These are phyloP conservation scores for Morpho achilles DNA, from an alignment of 2,888 invertebrate species.

Conservation along the genomic window DNA sequence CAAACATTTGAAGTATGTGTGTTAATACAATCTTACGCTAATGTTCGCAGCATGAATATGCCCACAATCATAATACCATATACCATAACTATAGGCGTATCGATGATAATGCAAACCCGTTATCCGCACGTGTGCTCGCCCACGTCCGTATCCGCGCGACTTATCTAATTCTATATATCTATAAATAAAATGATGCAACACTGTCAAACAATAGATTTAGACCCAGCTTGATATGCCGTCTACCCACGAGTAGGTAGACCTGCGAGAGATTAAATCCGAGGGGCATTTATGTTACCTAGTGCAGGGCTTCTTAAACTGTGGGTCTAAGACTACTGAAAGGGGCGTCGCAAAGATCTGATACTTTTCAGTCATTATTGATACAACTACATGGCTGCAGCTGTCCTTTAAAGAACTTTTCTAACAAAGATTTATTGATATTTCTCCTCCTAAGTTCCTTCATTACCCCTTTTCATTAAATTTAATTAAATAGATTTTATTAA, in stretches of 20 bases:
- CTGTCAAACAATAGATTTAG: slow-evolving; percentile 12
- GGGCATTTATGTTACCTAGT: no score
- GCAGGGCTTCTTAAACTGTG: no score
- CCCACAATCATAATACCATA: not conserved
- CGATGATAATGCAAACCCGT: slow-evolving; percentile 52
- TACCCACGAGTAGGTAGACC: not conserved
- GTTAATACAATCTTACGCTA: slow-evolving; percentile 8
- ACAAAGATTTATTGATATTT: no score
- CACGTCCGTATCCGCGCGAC: slow-evolving; percentile 35
- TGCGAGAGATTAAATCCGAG: no score
- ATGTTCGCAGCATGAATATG: slow-evolving; percentile 1
- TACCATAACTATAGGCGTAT: slow-evolving; percentile 31
- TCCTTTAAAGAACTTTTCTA: no score
- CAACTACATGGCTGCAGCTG: no score
- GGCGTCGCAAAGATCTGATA: no score
- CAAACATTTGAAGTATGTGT: slow-evolving; percentile 4
- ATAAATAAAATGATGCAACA: slow-evolving; percentile 11
- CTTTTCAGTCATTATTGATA: no score
- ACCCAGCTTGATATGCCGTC: not conserved
- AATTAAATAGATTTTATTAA: no score
- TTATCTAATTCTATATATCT: slow-evolving; percentile 18
- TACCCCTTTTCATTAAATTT: no score
- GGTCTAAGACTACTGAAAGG: no score
- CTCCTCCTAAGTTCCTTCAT: no score
- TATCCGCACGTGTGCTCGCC: slow-evolving; percentile 62